Base-by-base conservation (phyloP, 2,888 invertebrate species). In the Dysmachus trigonus region DNA sequence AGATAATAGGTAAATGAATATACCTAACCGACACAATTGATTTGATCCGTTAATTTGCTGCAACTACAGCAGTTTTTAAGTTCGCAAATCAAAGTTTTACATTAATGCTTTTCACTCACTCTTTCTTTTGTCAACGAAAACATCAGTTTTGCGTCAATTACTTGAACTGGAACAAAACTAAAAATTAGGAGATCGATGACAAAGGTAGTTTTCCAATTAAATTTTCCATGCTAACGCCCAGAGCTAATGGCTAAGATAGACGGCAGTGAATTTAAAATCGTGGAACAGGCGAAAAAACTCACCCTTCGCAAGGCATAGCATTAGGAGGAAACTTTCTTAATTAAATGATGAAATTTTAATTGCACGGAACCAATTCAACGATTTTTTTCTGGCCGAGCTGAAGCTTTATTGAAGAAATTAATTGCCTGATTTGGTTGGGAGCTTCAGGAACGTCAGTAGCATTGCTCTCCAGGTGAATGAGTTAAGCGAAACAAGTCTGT, bases 261-360 rank as follows among this genome's bases (percentile, higher is more conserved):
- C 47, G 47, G 47, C 5, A 47, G 47, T 47, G n/a, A 47, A 47
- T 6, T 47, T 47, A 74, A 74, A 74, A 74, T 74, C 13, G 33
- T 76, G 18, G 76, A 76, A 76, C 76, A 35, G 33, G 33, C 38
- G 18, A 22, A 35, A n/a, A 38, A 31, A 35, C 13, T 33, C 38
- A n/a, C n/a, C 22, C 22, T 38, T 10, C 8, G 22, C 10, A 76
- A 35, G 22, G 35, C n/a, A 76, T 76, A 35, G 35, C 22, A 76
- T 79, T 47, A 30, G n/a, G 15, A 62, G 31, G 18, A 82, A 82
- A 82, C 82, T 82, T 82, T 82, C 31, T 62, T 71, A 82, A 82
- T 82, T 82, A 82, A 82, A 71, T 33, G 62, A 82, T 82, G 62
- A 82, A 82, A 82, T 62, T 82, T 71, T 82, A 82, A 82, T 82